These are phyloP conservation scores for Engystomops pustulosus DNA, from an alignment of 2,113 vertebrate species.

Conservation along the genomic window DNA sequence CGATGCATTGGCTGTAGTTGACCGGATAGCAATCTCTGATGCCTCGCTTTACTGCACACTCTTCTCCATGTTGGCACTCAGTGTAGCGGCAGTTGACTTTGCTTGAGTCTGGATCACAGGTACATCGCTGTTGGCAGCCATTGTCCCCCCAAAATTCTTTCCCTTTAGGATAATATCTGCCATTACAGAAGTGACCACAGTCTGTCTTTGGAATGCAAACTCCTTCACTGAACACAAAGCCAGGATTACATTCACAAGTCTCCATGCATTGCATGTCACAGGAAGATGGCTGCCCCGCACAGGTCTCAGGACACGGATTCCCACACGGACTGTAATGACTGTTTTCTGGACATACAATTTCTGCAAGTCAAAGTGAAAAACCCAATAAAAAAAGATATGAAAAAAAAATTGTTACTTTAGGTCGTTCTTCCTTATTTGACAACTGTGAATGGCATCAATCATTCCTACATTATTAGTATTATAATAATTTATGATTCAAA, in stretches of 20 bases:
- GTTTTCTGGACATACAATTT: slow-evolving; percentile 68
- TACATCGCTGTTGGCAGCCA: slow-evolving; percentile 7
- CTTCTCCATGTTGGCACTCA: background rate
- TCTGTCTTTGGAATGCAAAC: slow-evolving; percentile 57
- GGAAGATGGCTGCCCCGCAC: slow-evolving; percentile 38
- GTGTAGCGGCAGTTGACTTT: background rate
- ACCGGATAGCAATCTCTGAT: rapidly evolving
- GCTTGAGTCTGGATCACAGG: background rate
- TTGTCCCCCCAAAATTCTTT: slow-evolving; percentile 9
- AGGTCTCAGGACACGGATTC: slow-evolving; percentile 65
- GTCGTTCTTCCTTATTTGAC: too few relatives aligned
- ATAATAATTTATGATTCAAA: too few relatives aligned
- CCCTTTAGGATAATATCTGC: slow-evolving; percentile 31
- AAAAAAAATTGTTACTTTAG: too few relatives aligned
- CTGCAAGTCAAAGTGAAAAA: slow-evolving; percentile 57
- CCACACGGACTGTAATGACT: slow-evolving; percentile 66
- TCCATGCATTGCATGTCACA: slow-evolving; percentile 64
- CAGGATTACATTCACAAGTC: slow-evolving; percentile 67
- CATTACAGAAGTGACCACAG: slow-evolving; percentile 68
- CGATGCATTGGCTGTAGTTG: slow-evolving; percentile 42
- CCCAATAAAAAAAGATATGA: too few relatives aligned
- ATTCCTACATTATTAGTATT: too few relatives aligned
- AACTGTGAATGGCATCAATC: too few relatives aligned
- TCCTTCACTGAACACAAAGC: slow-evolving; percentile 65
- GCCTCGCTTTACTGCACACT: background rate